phyloP scores from a whole-genome alignment of 2,113 vertebrate species.

The Phylloscopus trochiloides region DNA sequence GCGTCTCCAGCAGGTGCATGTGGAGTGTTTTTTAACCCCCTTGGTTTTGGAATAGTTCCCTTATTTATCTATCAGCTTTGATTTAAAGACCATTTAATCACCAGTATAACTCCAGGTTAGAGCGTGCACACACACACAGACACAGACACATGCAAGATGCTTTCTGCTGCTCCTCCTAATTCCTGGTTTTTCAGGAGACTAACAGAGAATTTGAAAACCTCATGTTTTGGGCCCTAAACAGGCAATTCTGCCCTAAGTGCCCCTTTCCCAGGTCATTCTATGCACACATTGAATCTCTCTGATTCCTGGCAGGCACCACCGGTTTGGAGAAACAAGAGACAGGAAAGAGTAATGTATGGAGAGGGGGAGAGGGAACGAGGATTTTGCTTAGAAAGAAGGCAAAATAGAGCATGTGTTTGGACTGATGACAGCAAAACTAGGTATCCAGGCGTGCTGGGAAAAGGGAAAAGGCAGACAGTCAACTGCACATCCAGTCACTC shows the following conservation, averaged over 20 bases:
- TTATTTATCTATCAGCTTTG: constrained; percentile 27
- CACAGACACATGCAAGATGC: not conserved
- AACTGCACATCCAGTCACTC: not conserved
- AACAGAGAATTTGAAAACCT: not conserved
- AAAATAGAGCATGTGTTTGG: constrained; percentile 43
- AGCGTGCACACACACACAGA: not conserved
- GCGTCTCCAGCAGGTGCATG: constrained; percentile 94
- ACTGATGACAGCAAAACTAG: constrained; percentile 59
- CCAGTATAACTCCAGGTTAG: not conserved
- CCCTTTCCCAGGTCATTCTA: not conserved
- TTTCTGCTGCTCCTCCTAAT: not conserved
- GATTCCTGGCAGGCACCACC: not conserved
- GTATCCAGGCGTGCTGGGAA: constrained; percentile 42
- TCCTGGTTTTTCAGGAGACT: not conserved
- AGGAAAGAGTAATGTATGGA: not conserved
- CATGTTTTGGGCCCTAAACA: not conserved
- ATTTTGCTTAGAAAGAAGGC: constrained; percentile 18
- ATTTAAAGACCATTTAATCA: constrained; percentile 43
- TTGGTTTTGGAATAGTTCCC: constrained; percentile 50
- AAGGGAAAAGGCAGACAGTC: constrained; percentile 39
- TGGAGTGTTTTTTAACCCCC: constrained; percentile 61
- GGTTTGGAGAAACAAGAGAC: not conserved
- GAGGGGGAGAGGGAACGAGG: not conserved
- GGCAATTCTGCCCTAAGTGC: not conserved
- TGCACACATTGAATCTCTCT: not conserved